Percentiles rank a stretch among this genome's conserved stretches.
These are phyloP conservation scores for Amphiduros pacificus DNA, from an alignment of 2,888 invertebrate species.

Conservation along the genomic window DNA sequence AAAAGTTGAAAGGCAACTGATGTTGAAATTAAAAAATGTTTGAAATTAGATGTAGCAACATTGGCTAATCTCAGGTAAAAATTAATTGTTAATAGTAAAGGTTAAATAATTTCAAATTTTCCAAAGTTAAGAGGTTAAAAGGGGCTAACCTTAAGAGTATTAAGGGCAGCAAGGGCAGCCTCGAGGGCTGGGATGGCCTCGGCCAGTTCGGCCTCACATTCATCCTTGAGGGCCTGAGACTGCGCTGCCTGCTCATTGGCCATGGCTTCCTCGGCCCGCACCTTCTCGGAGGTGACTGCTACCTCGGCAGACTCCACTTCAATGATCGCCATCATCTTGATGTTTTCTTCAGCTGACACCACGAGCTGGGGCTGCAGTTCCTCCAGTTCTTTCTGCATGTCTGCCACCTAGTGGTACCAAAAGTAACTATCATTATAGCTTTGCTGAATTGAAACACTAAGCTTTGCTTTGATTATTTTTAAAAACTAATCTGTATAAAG, in stretches of 20 bases:
- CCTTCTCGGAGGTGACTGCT: conserved; percentile 59
- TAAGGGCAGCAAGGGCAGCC: conserved; percentile 85
- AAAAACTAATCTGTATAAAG: too few species aligned
- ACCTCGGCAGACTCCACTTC: conserved; percentile 75
- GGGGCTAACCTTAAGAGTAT: conserved; percentile 82
- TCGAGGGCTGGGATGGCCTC: conserved; percentile 94
- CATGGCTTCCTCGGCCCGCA: conserved; percentile 60
- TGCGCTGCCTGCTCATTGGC: conserved; percentile 81
- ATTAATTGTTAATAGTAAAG: too few species aligned
- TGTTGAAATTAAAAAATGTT: too few species aligned
- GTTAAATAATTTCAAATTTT: too few species aligned
- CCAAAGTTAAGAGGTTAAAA: too few species aligned
- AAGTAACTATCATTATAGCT: too few species aligned
- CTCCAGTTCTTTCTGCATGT: conserved; percentile 87
- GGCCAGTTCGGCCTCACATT: conserved; percentile 93
- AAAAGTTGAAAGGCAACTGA: too few species aligned
- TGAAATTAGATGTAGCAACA: too few species aligned
- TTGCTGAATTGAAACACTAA: too few species aligned
- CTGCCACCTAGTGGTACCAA: too few species aligned
- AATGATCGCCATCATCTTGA: conserved; percentile 89
- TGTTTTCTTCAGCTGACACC: conserved; percentile 75
- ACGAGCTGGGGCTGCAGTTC: conserved; percentile 85
- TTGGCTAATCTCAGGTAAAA: too few species aligned
- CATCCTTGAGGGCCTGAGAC: conserved; percentile 94
- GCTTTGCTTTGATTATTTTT: too few species aligned